These are phyloP conservation scores for Seriola rivoliana DNA, from an alignment of 2,113 vertebrate genomes.

Conservation along the genomic window DNA sequence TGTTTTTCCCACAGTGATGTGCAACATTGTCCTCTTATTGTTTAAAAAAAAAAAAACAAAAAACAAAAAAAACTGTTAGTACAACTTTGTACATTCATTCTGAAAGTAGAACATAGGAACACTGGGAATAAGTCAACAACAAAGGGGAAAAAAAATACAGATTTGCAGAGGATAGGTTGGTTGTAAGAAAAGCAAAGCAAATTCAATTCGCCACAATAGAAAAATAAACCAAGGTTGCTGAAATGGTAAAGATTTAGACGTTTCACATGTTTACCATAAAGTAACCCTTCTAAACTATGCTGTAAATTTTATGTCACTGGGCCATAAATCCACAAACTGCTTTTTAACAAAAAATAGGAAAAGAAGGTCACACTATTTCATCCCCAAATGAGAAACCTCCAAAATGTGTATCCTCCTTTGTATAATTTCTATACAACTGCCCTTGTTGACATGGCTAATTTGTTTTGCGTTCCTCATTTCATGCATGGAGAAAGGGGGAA, in stretches of 20 bases:
- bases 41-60: slow-evolving; percentile 11
- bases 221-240: slow-evolving; percentile 9
- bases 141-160: slow-evolving; percentile 10
- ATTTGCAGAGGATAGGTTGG: not conserved
- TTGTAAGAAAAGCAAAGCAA: slow-evolving; percentile 6
- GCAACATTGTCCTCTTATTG: slow-evolving; percentile 15
- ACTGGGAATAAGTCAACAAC: slow-evolving; percentile 39
- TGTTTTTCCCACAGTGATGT: slow-evolving; percentile 13
- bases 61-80: not conserved
- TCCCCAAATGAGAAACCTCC: not conserved
- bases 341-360: not conserved
- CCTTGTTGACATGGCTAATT: slow-evolving; percentile 5
- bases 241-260: not conserved
- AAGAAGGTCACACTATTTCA: not conserved
- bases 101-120: slow-evolving; percentile 43
- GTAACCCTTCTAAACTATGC: not conserved
- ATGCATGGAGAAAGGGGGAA: slow-evolving; percentile 15
- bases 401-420: not conserved
- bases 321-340: not conserved
- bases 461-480: slow-evolving; percentile 16
- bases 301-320: not conserved
- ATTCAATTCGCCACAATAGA: slow-evolving; percentile 1
- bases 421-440: slow-evolving; percentile 17
- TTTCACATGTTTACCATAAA: not conserved
- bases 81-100: slow-evolving; percentile 29